Evolutionary conservation across 2,888 invertebrate genomes (phyloP).

Genomic region (Drosophila flavopinicola): DNA sequence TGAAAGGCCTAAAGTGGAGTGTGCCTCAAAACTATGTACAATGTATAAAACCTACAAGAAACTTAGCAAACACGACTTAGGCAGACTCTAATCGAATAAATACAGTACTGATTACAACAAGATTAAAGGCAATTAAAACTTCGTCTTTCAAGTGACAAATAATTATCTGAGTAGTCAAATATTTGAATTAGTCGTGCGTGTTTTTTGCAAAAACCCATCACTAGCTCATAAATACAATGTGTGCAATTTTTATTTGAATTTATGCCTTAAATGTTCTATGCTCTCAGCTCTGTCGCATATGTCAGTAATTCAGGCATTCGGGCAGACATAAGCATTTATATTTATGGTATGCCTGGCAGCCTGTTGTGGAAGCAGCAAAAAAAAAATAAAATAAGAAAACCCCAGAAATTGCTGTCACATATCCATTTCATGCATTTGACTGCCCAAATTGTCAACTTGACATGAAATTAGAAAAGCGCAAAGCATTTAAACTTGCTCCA

Average conservation of each 20-base stretch:
- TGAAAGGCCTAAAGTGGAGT: too few species aligned
- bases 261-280: slow-evolving; percentile 21
- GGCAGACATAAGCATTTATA: slow-evolving; percentile 27
- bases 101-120: not conserved
- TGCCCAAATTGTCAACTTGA: slow-evolving; percentile 76
- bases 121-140: too few species aligned
- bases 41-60: too few species aligned
- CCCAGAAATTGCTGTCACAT: slow-evolving; percentile 57
- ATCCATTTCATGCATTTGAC: slow-evolving; percentile 72
- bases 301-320: slow-evolving; percentile 19
- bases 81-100: not conserved
- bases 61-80: not conserved
- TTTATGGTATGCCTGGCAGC: slow-evolving; percentile 27
- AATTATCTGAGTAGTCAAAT: too few species aligned
- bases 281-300: not conserved
- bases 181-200: too few species aligned
- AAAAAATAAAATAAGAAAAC: not conserved
- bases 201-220: not conserved
- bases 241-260: slow-evolving; percentile 30
- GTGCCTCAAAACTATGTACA: too few species aligned
- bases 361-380: too few species aligned
- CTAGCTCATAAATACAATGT: slow-evolving; percentile 34
- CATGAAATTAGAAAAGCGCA: slow-evolving; percentile 76
- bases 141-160: too few species aligned
- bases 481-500: slow-evolving; percentile 70